Evolutionary conservation across 35 echinoderm and acorn worm species (phyloP).

Genomic region (Heliocidaris tuberculata): DNA sequence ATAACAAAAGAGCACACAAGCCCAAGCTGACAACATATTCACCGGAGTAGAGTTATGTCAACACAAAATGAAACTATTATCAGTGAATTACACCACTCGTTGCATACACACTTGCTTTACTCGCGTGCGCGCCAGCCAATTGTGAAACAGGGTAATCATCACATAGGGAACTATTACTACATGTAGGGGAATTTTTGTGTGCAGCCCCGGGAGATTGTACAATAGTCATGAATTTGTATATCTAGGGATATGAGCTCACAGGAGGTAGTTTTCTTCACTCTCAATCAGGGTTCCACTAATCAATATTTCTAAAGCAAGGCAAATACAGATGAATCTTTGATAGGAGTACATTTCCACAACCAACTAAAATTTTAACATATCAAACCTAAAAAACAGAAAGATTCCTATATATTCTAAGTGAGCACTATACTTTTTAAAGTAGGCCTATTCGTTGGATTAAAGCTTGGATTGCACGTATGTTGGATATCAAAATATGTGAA

Average conservation of each 20-base stretch:
- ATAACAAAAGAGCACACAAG: background rate
- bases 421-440: no score
- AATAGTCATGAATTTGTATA: background rate
- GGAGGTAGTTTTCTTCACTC: background rate
- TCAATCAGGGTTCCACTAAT: background rate
- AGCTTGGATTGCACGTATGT: no score
- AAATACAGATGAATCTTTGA: background rate
- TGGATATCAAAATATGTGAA: no score
- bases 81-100: conserved; percentile 18
- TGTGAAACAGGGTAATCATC: background rate
- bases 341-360: background rate
- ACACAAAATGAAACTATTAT: conserved; percentile 47
- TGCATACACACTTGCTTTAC: background rate
- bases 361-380: background rate
- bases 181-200: background rate
- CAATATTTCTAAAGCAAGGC: background rate
- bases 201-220: background rate
- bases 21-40: background rate
- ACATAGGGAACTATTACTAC: background rate
- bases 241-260: background rate
- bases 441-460: no score
- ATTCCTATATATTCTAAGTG: no score
- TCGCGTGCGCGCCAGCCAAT: background rate
- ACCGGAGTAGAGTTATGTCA: background rate
- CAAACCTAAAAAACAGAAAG: no score